phyloP scores from a whole-genome alignment of 2,888 invertebrate genomes.

The Eristalis intricaria region DNA sequence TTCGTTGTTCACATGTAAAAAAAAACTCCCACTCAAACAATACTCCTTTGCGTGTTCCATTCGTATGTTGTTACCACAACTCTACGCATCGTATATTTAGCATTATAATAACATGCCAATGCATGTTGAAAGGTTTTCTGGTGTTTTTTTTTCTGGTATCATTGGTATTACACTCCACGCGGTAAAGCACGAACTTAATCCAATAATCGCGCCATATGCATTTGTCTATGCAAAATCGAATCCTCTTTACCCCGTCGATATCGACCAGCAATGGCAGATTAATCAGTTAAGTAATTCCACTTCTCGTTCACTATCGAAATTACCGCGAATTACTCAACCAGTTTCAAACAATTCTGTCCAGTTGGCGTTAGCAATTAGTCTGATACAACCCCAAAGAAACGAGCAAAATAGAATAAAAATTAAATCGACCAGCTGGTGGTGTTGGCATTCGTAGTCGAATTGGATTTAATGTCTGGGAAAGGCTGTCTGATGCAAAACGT shows the following conservation, averaged over 20 bases:
- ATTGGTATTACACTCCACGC: neutral
- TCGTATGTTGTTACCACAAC: too few species aligned
- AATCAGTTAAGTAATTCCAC: neutral
- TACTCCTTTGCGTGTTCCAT: neutral
- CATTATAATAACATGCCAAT: too few species aligned
- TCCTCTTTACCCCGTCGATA: neutral
- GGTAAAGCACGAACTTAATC: neutral
- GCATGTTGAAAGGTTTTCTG: too few species aligned
- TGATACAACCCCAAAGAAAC: neutral
- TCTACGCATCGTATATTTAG: too few species aligned
- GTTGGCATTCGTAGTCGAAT: neutral
- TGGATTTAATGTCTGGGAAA: neutral
- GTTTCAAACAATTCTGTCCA: neutral
- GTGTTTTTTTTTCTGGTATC: neutral
- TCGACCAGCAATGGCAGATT: neutral
- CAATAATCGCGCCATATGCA: neutral
- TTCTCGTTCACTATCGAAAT: neutral
- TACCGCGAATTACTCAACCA: neutral
- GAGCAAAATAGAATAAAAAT: neutral
- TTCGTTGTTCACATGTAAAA: neutral
- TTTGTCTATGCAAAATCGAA: neutral
- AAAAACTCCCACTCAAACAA: neutral
- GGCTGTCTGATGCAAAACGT: neutral
- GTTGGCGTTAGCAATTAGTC: neutral
- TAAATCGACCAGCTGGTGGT: neutral